Base-by-base conservation (phyloP, 2,113 vertebrate genomes). In the Gymnorhina tibicen region DNA sequence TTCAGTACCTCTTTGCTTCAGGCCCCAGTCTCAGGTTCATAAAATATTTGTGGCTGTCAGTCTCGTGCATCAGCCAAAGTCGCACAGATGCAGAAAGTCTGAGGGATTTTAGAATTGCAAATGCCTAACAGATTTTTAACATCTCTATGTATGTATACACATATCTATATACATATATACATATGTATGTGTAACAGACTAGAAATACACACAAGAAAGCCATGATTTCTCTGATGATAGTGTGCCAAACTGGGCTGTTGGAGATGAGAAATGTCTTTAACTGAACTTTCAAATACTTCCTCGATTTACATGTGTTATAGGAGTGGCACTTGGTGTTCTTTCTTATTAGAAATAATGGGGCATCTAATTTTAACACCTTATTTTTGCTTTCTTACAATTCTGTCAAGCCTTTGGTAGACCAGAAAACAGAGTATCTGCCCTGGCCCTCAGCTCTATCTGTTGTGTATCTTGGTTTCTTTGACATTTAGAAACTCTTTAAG, bases 251-350 rank as follows among this genome's bases (percentile, higher is more conserved):
- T 9, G n/a, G 44, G 49, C 41, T 49, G 32, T 17, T 56, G 52
- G 53, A 37, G 26, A 33, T 46, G 32, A 87, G 41, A 49, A 33
- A 24, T 21, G 23, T 22, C 37, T 88, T 58, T 19, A 82, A 16
- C 0, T 46, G 69, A 70, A 16, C 79, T 63, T 62, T 21, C 6
- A 35, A 53, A 32, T 21, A 7, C n/a, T 50, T 53, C 26, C 17
- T 46, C 6, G 5, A 11, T 79, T 44, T 49, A 13, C 0, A 0
- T 39, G 35, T 75, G n/a, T 44, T 79, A 55, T 28, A 74, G 30
- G 9, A 32, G 4, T 1, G 10, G 33, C n/a, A 32, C 33, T 60
- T 15, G 1, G 8, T n/a, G 60, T 59, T 37, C 7, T 21, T 86
- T 88, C 49, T 21, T 28, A 5, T 4, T 20, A 30, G 35, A 60